phyloP scores from a whole-genome alignment of 2,888 invertebrate species.

The Ophioninae sp. region DNA sequence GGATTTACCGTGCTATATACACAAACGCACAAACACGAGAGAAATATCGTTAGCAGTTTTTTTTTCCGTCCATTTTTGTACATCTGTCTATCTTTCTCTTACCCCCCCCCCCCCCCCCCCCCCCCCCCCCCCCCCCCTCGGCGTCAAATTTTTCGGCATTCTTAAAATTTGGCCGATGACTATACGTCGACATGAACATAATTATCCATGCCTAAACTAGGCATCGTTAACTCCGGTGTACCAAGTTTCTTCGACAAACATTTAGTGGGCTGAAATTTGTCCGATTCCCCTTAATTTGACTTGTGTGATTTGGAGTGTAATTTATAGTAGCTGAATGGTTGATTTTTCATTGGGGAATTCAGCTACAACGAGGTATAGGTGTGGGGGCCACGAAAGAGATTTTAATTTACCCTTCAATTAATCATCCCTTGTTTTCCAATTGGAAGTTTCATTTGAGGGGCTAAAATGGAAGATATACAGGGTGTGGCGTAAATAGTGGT shows the following conservation, averaged over 20 bases:
- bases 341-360: not conserved
- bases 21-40: conserved; percentile 23
- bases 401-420: too few relatives aligned
- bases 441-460: too few relatives aligned
- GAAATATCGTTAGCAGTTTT: conserved; percentile 56
- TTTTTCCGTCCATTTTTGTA: conserved; percentile 4
- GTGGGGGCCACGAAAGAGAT: too few relatives aligned
- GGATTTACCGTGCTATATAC: conserved; percentile 43
- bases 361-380: not conserved
- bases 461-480: too few relatives aligned
- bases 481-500: too few relatives aligned
- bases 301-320: not conserved
- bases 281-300: not conserved
- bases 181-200: conserved; percentile 36
- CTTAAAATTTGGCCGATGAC: conserved; percentile 46
- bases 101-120: conserved; percentile 31
- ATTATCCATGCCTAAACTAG: conserved; percentile 19
- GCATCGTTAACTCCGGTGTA: conserved; percentile 32
- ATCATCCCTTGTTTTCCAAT: too few relatives aligned
- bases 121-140: conserved; percentile 19
- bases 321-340: not conserved
- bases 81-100: conserved; percentile 28
- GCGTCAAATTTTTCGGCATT: conserved; percentile 7
- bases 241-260: conserved; percentile 3
- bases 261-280: not conserved